Evolutionary conservation across 1,140 invertebrate genomes (phyloP), one percentile per base, ranked within the genome.

Genomic region (Drosophila sproati): DNA sequence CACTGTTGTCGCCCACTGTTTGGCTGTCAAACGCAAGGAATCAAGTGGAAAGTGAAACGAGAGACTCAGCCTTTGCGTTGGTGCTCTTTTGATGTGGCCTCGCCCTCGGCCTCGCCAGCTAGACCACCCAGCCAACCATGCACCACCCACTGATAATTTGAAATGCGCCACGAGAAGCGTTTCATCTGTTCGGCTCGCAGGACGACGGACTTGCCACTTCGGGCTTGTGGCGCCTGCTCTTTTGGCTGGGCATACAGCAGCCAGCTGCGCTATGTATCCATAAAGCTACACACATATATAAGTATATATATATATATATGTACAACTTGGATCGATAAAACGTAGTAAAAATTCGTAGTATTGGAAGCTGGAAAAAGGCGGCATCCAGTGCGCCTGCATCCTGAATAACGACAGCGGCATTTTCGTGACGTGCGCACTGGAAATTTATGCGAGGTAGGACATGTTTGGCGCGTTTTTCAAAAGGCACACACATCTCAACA

Each of bases 341-440:
- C 88, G 88, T 91, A 91, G 88, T 91, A 91, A 91, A 91, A 91
- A 87, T 91, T 74, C 73, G 88, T 91, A 91, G 88, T 91, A 91
- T 73, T 91, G 88, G 88, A 91, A 91, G 78, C 88, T 91, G 87
- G 88, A 91, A 91, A 68, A 55, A 55, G 56, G 60, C 73, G 73
- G 68, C 72, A 63, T 45, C 48, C 20, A 20, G 10, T 59, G 39
- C 51, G 51, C 61, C 69, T 73, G 71, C 70, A 77, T 59, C 47
- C 52, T 20, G 61, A 55, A 55, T 50, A 64, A 60, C 56, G 66
- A 68, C 68, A 68, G 61, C 75, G 55, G 48, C 59, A 72, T 73
- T 68, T 67, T 59, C 72, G 70, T 81, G 77, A 68, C 75, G 80
- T 91, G 88, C 88, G 80, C 88, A 91, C 88, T 91, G 88, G 82